Conservation (phyloP, 2,113 vertebrate species). For the Phylloscopus trochiloides region DNA sequence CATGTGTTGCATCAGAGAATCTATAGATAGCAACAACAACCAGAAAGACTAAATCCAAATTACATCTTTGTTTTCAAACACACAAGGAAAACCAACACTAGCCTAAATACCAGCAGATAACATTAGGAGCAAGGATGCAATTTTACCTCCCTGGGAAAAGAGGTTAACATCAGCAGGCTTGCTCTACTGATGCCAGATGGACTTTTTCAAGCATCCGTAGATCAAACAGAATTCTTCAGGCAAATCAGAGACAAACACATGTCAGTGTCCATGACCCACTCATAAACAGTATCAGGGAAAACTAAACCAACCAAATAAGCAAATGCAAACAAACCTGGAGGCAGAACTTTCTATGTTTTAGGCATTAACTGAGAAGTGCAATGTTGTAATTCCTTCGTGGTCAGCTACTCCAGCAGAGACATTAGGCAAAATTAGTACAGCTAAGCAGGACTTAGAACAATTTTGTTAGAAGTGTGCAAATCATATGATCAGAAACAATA, state of each 20-base stretch:
- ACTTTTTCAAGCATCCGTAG: slow-evolving; percentile 3
- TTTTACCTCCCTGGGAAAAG: neutral
- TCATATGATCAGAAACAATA: neutral
- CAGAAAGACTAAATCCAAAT: neutral
- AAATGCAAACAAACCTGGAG: neutral
- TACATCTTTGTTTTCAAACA: neutral
- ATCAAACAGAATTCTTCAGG: slow-evolving; percentile 24
- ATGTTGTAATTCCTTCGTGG: neutral
- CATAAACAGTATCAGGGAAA: neutral
- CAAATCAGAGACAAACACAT: neutral
- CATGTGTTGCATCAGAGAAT: neutral
- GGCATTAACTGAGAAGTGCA: neutral
- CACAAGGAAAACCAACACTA: neutral
- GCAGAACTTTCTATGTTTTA: neutral
- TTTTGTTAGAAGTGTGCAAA: neutral
- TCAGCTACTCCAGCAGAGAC: neutral
- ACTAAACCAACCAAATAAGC: neutral
- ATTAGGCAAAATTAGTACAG: neutral
- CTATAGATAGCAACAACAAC: neutral
- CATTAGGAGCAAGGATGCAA: neutral
- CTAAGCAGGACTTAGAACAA: neutral
- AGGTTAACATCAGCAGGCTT: neutral
- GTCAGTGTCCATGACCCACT: neutral
- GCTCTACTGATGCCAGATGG: neutral
- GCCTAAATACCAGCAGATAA: neutral